Percentiles rank a stretch among this genome's conserved stretches.
Evolutionary conservation across 2,797 vertebrate genomes (phyloP).

Genomic region (Karalla daura): DNA sequence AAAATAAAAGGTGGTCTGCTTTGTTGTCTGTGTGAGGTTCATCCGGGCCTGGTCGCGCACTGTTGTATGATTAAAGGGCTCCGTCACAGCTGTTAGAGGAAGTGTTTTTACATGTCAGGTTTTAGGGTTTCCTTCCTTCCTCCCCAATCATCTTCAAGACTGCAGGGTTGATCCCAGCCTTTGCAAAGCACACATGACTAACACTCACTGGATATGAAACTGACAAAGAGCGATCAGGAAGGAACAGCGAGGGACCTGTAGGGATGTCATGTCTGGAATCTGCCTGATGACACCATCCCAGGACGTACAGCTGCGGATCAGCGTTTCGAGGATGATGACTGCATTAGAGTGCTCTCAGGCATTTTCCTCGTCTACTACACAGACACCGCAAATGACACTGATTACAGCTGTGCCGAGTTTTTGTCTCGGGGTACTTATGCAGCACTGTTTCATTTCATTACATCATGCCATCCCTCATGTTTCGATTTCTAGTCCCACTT

Average conservation of each 20-base stretch:
- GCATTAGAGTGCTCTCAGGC: conserved; percentile 9
- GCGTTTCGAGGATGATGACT: conserved; percentile 17
- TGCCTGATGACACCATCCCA: conserved; percentile 23
- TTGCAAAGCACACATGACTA: conserved; percentile 50
- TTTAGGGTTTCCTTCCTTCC: conserved; percentile 31
- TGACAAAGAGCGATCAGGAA: conserved; percentile 26
- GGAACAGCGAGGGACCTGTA: conserved; percentile 31
- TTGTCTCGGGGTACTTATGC: conserved; percentile 55
- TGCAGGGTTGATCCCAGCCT: conserved; percentile 24
- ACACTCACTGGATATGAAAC: conserved; percentile 43
- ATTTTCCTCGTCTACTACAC: conserved; percentile 6
- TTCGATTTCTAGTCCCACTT: conserved; percentile 64
- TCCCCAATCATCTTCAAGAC: conserved; percentile 50
- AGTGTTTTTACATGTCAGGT: conserved; percentile 12
- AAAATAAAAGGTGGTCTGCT: conserved; percentile 32
- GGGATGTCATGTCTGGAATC: conserved; percentile 64
- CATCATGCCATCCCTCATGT: conserved; percentile 64
- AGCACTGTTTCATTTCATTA: conserved; percentile 65
- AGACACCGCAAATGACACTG: conserved; percentile 52
- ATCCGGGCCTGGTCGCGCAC: background rate
- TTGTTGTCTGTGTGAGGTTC: conserved; percentile 17
- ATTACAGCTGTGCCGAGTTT: conserved; percentile 46
- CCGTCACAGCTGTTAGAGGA: conserved; percentile 16
- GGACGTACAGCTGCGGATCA: conserved; percentile 38
- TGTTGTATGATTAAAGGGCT: conserved; percentile 27